Base-by-base conservation (phyloP, 2,888 invertebrate species). In the Hypsopygia costalis region DNA sequence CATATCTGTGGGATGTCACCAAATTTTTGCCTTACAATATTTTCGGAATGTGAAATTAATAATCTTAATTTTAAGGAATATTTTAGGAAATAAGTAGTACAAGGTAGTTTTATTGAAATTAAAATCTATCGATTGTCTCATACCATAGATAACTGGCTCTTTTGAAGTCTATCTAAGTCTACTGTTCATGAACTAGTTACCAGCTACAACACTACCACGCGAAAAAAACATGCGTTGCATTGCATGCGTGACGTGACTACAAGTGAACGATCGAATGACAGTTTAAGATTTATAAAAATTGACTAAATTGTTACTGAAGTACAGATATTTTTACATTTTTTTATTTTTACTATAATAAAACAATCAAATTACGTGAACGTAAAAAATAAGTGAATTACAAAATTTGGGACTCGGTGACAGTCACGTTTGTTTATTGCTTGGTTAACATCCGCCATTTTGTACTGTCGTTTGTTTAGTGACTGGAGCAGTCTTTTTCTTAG, bases 381-480 rank as follows among this genome's bases (percentile, higher is more conserved):
- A 57, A 59, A 69, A 73, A 68, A 58, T 69, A 72, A 71, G 72
- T 75, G 67, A 62, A 53, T 58, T 58, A 46, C 44, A 58, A 50
- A 60, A 48, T 52, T 70, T 28, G 50, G 45, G 55, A 66, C 56
- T 67, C 75, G 69, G 79, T 81, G 80, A 83, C 76, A 80, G 76
- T 77, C 81, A 80, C 82, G 85, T 86, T 86, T 88, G 86, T 85
- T 88, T 87, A 83, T 88, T 86, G 39, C 33, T 39, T 33, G 86
- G 86, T 85, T 86, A 85, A 75, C 81, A 85, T 83, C 88, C 88
- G 88, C 88, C 88, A 88, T 88, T 87, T 88, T 88, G 88, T 88
- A 83, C 83, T 82, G 81, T 88, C 87, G 88, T 86, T 87, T 88
- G 86, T 87, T 85, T 86, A 87, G 82, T 85, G 86, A 83, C 85